A percentile compares a stretch with the other conserved stretches of the same genome.
Conservation (phyloP, 2,888 invertebrate genomes). For the Drosophila algonquin region DNA sequence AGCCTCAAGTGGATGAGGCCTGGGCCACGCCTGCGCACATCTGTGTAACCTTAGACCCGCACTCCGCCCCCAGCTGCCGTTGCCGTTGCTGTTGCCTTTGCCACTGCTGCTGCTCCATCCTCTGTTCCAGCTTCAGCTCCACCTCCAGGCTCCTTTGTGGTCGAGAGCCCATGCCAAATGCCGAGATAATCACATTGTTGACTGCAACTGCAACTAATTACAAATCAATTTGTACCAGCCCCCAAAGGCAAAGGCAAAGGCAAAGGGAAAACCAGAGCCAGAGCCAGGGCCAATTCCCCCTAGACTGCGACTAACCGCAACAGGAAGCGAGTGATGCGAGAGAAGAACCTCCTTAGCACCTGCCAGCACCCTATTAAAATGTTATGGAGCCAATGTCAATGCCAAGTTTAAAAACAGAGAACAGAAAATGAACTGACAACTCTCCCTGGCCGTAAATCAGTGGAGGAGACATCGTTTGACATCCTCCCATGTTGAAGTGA, state of each 20-base stretch:
- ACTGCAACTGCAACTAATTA: slow-evolving; percentile 81
- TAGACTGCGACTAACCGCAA: slow-evolving; percentile 42
- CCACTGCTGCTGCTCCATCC: slow-evolving; percentile 12
- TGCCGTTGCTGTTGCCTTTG: not conserved
- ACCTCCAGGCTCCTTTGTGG: slow-evolving; percentile 43
- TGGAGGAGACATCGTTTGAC: slow-evolving; percentile 43
- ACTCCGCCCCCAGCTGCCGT: slow-evolving; percentile 40
- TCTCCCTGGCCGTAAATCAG: slow-evolving; percentile 44
- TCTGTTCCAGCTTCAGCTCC: slow-evolving; percentile 11
- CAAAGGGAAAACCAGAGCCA: not conserved
- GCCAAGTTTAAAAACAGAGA: slow-evolving; percentile 32
- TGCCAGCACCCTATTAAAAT: slow-evolving; percentile 42
- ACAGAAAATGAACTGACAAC: slow-evolving; percentile 28
- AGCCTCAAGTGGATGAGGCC: slow-evolving; percentile 59
- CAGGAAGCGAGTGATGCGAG: slow-evolving; percentile 25
- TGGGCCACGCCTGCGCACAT: slow-evolving; percentile 48
- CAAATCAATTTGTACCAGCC: slow-evolving; percentile 82
- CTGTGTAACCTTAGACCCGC: slow-evolving; percentile 62
- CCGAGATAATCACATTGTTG: slow-evolving; percentile 70
- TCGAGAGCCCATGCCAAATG: slow-evolving; percentile 49
- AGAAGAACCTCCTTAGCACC: slow-evolving; percentile 39
- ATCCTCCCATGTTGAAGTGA: slow-evolving; percentile 38
- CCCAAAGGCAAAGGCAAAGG: slow-evolving; percentile 36
- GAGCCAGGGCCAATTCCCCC: slow-evolving; percentile 53
- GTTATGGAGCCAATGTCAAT: slow-evolving; percentile 41